Evolutionary conservation across 2,113 vertebrate species (phyloP).

Genomic region (Brachyhypopomus occidentalis): DNA sequence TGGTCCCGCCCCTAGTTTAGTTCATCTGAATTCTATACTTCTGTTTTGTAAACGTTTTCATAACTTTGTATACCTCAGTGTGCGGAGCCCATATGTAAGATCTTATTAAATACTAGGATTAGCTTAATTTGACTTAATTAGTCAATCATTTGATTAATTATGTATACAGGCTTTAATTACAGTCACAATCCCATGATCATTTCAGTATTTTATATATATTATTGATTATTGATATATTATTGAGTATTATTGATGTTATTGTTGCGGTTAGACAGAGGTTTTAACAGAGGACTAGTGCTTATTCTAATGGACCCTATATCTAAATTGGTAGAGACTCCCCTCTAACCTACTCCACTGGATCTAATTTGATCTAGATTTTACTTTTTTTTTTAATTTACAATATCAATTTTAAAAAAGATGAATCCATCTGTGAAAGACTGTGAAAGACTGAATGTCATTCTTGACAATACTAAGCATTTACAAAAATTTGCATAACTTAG

Average conservation of each 20-base stretch:
- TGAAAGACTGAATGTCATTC: not conserved
- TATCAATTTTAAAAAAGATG: no score
- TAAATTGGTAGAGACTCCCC: not conserved
- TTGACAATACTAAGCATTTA: not conserved
- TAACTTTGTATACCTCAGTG: not conserved
- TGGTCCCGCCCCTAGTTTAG: constrained; percentile 40
- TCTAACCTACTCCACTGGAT: not conserved
- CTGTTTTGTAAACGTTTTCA: not conserved
- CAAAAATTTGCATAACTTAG: not conserved
- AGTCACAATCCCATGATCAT: not conserved
- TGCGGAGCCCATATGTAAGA: no score
- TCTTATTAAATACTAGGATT: no score
- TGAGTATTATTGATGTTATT: no score
- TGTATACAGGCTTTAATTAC: not conserved
- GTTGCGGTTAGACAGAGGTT: no score
- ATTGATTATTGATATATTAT: no score
- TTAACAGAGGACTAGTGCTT: no score
- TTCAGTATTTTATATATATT: no score
- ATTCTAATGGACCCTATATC: not conserved
- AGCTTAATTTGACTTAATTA: no score
- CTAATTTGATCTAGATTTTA: not conserved
- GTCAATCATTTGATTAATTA: no score
- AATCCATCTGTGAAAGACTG: no score
- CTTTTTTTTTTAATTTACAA: no score
- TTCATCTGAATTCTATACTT: not conserved